phyloP scores from a whole-genome alignment of 2,797 vertebrate species.

The Myotis findleyi region DNA sequence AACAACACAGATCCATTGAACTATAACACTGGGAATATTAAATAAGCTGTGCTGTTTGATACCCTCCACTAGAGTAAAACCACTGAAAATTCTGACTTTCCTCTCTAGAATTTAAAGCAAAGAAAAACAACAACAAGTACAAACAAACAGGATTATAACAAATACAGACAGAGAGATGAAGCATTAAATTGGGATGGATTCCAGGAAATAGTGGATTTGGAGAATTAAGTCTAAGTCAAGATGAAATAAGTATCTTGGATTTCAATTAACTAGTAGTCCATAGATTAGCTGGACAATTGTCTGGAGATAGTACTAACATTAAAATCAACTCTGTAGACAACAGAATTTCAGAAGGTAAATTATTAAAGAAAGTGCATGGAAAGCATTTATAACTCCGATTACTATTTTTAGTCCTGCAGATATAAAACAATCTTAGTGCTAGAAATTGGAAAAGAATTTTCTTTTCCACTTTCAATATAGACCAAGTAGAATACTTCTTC shows the following conservation, averaged over 20 bases:
- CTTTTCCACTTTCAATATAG: neutral
- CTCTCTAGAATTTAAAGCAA: slow-evolving; percentile 46
- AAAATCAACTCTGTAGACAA: slow-evolving; percentile 1
- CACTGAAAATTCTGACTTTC: slow-evolving; percentile 19
- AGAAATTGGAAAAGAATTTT: neutral
- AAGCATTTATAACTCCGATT: neutral
- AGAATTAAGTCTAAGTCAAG: slow-evolving; percentile 7
- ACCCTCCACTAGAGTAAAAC: slow-evolving; percentile 49
- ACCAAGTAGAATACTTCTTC: neutral
- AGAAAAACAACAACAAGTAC: neutral
- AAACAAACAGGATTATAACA: neutral
- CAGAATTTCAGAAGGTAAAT: neutral
- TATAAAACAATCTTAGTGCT: neutral
- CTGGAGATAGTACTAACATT: slow-evolving; percentile 12
- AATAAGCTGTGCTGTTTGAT: slow-evolving; percentile 66
- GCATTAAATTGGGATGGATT: neutral
- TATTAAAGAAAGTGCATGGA: neutral
- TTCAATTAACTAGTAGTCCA: neutral
- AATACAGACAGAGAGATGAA: neutral
- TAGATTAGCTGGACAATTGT: neutral
- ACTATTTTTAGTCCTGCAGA: neutral
- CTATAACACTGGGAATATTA: slow-evolving; percentile 74
- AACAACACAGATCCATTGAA: slow-evolving; percentile 71
- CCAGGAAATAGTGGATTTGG: neutral
- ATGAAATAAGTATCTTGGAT: slow-evolving; percentile 34